phyloP scores from a whole-genome alignment of 1,140 invertebrate species.

The Phortica variegata region DNA sequence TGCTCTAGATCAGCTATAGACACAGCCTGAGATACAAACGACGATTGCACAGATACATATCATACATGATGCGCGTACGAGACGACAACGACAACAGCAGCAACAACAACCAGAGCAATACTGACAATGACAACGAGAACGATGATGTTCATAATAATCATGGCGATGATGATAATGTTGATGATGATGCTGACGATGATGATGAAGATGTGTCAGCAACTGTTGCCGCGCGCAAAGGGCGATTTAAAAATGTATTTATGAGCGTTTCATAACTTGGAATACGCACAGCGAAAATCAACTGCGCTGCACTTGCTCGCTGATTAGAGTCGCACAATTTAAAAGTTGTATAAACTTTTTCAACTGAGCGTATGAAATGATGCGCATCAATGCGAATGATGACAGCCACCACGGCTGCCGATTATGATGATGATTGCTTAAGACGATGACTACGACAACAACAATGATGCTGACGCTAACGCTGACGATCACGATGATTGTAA shows the following conservation, averaged over 20 bases:
- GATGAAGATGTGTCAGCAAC: slow-evolving; percentile 26
- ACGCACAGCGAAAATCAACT: too few relatives aligned
- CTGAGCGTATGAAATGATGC: too few relatives aligned
- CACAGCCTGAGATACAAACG: slow-evolving; percentile 5
- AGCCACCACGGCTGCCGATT: slow-evolving; percentile 42
- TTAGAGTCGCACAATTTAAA: too few relatives aligned
- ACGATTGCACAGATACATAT: slow-evolving; percentile 40
- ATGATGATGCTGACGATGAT: too few relatives aligned
- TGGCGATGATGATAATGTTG: too few relatives aligned
- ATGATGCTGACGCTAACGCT: slow-evolving; percentile 25
- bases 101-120: slow-evolving; percentile 5
- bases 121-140: too few relatives aligned
- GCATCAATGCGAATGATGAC: neutral
- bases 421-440: slow-evolving; percentile 54
- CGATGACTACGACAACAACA: slow-evolving; percentile 53
- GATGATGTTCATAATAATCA: too few relatives aligned
- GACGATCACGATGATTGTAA: slow-evolving; percentile 2
- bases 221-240: slow-evolving; percentile 5
- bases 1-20: slow-evolving; percentile 37
- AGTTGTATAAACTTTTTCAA: too few relatives aligned
- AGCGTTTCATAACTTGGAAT: too few relatives aligned
- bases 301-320: too few relatives aligned
- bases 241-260: too few relatives aligned
- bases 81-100: neutral
- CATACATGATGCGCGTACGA: slow-evolving; percentile 19